phyloP scores from a whole-genome alignment of 2,888 invertebrate genomes.

The Dione vanillae region DNA sequence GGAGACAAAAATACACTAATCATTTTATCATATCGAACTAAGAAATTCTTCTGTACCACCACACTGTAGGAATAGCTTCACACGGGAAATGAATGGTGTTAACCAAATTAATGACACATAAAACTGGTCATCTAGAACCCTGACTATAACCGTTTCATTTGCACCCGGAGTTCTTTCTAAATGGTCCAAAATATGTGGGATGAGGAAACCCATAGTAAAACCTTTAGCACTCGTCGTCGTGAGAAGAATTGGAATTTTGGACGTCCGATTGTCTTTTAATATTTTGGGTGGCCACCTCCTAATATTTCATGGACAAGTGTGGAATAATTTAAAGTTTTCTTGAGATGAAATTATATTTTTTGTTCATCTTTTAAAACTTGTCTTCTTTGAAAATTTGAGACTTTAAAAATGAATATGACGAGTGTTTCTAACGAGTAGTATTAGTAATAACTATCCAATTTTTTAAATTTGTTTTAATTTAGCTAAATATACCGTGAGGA shows the following conservation, averaged over 20 bases:
- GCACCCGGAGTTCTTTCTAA: background rate
- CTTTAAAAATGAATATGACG: too few relatives aligned
- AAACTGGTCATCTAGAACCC: conserved; percentile 44
- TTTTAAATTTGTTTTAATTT: too few relatives aligned
- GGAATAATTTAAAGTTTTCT: background rate
- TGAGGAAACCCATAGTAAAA: conserved; percentile 52
- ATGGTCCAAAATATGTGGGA: conserved; percentile 50
- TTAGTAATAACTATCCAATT: too few relatives aligned
- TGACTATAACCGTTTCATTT: background rate
- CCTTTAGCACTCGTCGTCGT: conserved; percentile 56
- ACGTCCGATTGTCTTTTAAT: conserved; percentile 42
- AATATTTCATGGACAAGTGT: background rate
- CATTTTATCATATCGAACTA: conserved; percentile 48
- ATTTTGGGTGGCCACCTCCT: conserved; percentile 35
- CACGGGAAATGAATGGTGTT: conserved; percentile 75
- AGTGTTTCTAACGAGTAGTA: too few relatives aligned
- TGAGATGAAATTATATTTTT: too few relatives aligned
- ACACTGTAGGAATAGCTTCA: conserved; percentile 56
- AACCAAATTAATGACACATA: conserved; percentile 73
- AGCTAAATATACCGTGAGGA: too few relatives aligned
- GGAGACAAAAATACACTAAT: conserved; percentile 26
- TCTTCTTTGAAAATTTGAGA: too few relatives aligned
- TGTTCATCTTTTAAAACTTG: too few relatives aligned
- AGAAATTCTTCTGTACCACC: conserved; percentile 43
- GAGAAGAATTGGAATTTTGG: conserved; percentile 48